phyloP scores from a whole-genome alignment of 2,888 invertebrate species.

The Buathra laborator region DNA sequence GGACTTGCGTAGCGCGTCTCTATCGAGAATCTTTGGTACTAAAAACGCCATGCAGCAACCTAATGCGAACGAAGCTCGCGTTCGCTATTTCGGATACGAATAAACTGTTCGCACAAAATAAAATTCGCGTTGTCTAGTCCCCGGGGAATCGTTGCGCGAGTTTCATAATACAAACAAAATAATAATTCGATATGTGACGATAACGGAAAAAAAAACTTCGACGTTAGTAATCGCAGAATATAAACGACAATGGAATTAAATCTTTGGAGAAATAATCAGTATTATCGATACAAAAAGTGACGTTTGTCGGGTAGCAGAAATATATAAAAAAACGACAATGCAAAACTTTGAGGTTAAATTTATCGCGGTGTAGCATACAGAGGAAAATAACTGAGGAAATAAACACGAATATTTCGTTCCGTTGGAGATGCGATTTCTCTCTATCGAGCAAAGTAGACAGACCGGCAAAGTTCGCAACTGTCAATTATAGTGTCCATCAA shows the following conservation, averaged over 20 bases:
- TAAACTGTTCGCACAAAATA: too few relatives aligned
- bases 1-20: constrained; percentile 56
- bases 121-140: too few relatives aligned
- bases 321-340: neutral
- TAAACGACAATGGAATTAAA: neutral
- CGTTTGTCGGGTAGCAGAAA: neutral
- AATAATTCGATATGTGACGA: too few relatives aligned
- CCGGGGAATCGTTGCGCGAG: too few relatives aligned
- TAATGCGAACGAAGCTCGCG: neutral
- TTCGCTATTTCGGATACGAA: neutral
- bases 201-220: too few relatives aligned
- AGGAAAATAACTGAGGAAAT: neutral
- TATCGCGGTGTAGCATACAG: neutral
- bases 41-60: constrained; percentile 11
- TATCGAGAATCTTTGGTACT: constrained; percentile 54
- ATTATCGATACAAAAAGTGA: neutral
- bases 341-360: neutral
- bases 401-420: constrained; percentile 23
- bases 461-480: constrained; percentile 49
- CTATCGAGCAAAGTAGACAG: neutral
- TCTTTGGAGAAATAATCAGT: neutral
- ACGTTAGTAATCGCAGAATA: too few relatives aligned
- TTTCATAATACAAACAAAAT: too few relatives aligned
- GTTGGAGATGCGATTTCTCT: constrained; percentile 45
- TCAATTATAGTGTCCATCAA: constrained; percentile 68